Evolutionary conservation across 1,140 invertebrate species (phyloP).

Genomic region (Nephotettix cincticeps): DNA sequence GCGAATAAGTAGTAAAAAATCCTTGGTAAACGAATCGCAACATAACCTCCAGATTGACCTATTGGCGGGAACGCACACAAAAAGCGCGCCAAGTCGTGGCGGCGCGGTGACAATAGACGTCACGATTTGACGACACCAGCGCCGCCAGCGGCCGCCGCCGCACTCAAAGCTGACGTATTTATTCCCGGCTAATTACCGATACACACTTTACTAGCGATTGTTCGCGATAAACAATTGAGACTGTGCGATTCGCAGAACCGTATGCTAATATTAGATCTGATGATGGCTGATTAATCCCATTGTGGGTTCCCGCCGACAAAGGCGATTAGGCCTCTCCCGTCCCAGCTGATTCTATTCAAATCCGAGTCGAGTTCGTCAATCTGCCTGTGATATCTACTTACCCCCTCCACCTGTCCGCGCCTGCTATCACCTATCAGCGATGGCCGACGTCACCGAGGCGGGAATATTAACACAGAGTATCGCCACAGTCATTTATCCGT

Average conservation of each 20-base stretch:
- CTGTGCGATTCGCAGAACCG: background rate
- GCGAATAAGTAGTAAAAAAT: too few species aligned
- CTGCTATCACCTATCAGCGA: too few species aligned
- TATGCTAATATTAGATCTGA: conserved; percentile 8
- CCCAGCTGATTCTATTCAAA: conserved; percentile 21
- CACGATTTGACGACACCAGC: background rate
- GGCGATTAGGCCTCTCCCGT: conserved; percentile 20
- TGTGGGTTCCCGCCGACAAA: conserved; percentile 21
- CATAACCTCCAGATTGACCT: too few species aligned
- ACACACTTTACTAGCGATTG: conserved; percentile 21
- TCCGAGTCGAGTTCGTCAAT: conserved; percentile 3
- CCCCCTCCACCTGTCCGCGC: background rate
- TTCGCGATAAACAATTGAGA: conserved; percentile 9
- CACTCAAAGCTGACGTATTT: conserved; percentile 15
- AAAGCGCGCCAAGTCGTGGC: background rate
- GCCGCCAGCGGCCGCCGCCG: background rate
- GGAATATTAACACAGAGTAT: too few species aligned
- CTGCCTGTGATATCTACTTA: conserved; percentile 8
- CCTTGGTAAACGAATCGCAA: too few species aligned
- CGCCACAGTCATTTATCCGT: too few species aligned
- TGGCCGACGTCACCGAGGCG: too few species aligned
- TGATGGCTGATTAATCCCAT: conserved; percentile 15
- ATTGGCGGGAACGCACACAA: too few species aligned
- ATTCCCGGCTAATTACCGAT: conserved; percentile 9
- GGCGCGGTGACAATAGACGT: background rate